Conservation (phyloP, 2,888 invertebrate species). For the Ferdinandea cuprea region DNA sequence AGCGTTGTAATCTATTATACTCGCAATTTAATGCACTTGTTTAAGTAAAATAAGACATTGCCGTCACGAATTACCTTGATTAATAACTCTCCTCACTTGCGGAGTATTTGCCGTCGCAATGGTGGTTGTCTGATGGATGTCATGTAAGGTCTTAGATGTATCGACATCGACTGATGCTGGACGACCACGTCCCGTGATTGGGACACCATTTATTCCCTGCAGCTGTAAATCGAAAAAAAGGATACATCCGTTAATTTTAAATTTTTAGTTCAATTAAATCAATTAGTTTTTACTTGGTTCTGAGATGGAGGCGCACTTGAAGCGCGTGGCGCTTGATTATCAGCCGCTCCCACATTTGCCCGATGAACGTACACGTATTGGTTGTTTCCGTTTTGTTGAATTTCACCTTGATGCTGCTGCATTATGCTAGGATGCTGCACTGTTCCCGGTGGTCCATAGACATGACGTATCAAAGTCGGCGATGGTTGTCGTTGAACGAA, state of each 20-base stretch:
- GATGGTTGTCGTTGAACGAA: constrained; percentile 85
- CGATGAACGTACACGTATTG: constrained; percentile 93
- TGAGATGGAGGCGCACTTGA: constrained; percentile 92
- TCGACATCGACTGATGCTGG: constrained; percentile 87
- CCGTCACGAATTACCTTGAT: constrained; percentile 81
- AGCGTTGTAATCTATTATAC: too few species aligned
- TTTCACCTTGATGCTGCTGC: constrained; percentile 76
- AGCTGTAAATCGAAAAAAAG: constrained; percentile 78
- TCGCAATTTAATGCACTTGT: too few species aligned
- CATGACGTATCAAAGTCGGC: constrained; percentile 87
- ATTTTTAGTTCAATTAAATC: neutral
- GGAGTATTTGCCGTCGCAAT: constrained; percentile 81
- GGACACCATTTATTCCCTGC: constrained; percentile 82
- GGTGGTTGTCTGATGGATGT: constrained; percentile 77
- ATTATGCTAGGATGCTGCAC: constrained; percentile 75
- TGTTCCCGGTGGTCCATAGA: constrained; percentile 82
- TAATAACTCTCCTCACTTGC: constrained; percentile 82
- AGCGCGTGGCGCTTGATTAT: constrained; percentile 90
- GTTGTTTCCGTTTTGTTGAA: constrained; percentile 84
- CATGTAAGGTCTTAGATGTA: constrained; percentile 80
- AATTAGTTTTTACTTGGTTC: constrained; percentile 82
- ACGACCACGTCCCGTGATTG: constrained; percentile 85
- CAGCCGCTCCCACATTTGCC: constrained; percentile 85
- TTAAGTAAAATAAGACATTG: too few species aligned
- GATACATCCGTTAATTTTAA: neutral